These are phyloP conservation scores for Scyliorhinus canicula DNA, from an alignment of 2,797 vertebrate species.

Conservation along the genomic window DNA sequence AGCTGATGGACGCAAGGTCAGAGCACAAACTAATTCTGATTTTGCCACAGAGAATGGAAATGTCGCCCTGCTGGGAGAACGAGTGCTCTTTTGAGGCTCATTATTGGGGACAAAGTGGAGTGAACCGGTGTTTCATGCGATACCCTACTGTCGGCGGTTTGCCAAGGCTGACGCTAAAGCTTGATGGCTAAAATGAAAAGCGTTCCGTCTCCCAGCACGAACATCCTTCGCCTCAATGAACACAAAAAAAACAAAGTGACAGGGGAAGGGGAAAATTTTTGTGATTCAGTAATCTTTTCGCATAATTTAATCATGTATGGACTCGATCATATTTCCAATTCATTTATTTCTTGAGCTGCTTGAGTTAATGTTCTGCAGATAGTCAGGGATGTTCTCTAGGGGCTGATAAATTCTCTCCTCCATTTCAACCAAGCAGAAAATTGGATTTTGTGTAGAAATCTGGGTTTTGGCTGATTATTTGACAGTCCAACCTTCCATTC, in stretches of 20 bases:
- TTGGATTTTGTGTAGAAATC: constrained; percentile 32
- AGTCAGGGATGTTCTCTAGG: constrained; percentile 3
- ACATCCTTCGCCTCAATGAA: background rate
- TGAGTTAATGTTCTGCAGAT: background rate
- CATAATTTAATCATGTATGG: constrained; percentile 22
- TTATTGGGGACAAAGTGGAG: background rate
- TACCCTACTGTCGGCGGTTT: too few species aligned
- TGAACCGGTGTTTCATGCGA: background rate
- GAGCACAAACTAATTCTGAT: background rate
- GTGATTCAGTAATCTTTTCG: constrained; percentile 23
- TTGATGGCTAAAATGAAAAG: background rate
- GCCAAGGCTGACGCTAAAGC: background rate
- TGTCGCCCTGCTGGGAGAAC: background rate
- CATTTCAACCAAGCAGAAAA: constrained; percentile 25
- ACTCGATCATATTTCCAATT: background rate
- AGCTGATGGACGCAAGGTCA: background rate
- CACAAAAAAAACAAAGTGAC: background rate
- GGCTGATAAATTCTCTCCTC: constrained; percentile 8
- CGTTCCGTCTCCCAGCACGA: background rate
- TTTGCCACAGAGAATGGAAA: background rate
- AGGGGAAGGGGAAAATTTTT: background rate
- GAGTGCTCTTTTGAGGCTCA: background rate
- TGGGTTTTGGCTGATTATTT: constrained; percentile 19
- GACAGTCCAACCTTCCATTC: background rate
- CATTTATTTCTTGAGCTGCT: constrained; percentile 26